phyloP scores from a whole-genome alignment of 1,140 invertebrate species.

The Zophobas atratus region DNA sequence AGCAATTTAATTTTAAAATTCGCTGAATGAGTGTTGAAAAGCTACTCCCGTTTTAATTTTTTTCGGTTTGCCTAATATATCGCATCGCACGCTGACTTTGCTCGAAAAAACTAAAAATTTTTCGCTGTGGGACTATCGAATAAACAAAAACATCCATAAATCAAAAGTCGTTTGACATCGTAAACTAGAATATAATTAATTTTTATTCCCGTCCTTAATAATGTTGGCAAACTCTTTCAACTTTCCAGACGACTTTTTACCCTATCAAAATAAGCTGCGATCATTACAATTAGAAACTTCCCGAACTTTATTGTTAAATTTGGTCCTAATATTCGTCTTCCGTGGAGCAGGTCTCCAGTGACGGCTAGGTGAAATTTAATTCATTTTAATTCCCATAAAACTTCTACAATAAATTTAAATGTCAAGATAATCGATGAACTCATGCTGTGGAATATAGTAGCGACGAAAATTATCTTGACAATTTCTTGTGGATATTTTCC shows the following conservation, averaged over 20 bases:
- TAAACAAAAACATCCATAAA: constrained; percentile 23
- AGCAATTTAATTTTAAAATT: too few relatives aligned
- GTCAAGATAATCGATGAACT: not conserved
- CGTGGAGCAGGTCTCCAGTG: not conserved
- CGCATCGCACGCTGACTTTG: not conserved
- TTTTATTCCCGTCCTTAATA: constrained; percentile 24
- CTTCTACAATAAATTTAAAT: constrained; percentile 24
- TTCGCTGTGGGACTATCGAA: not conserved
- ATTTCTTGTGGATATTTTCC: too few relatives aligned
- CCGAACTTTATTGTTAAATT: constrained; percentile 12
- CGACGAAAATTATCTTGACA: too few relatives aligned
- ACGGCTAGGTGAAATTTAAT: not conserved
- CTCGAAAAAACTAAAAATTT: not conserved
- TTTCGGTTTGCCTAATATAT: too few relatives aligned
- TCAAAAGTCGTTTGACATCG: constrained; percentile 9
- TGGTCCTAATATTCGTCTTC: constrained; percentile 5
- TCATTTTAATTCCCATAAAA: not conserved
- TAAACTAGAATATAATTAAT: constrained; percentile 23
- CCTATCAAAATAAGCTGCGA: constrained; percentile 6
- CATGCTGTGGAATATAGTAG: too few relatives aligned
- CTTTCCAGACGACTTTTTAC: constrained; percentile 23
- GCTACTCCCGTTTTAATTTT: too few relatives aligned
- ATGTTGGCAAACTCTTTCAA: constrained; percentile 21
- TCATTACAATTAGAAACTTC: constrained; percentile 25
- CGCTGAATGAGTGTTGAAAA: too few relatives aligned